Conservation (phyloP, 2,888 invertebrate genomes). For the Nemotelus pantherinus region DNA sequence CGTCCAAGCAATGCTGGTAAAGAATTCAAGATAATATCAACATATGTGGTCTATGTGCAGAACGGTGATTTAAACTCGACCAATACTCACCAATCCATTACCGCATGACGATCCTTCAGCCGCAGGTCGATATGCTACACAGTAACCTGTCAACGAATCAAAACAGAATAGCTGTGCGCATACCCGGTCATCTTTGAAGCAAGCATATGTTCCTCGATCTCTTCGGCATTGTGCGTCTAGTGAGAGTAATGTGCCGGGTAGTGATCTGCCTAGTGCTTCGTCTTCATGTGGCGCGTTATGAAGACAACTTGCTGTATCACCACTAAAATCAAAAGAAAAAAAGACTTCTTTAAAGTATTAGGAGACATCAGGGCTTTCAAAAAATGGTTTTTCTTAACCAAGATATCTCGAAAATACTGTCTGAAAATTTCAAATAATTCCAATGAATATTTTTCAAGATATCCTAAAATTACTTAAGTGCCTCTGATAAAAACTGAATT, state of each 20-base stretch:
- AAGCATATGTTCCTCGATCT: constrained; percentile 88
- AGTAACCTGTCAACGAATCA: constrained; percentile 93
- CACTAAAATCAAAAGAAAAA: constrained; percentile 69
- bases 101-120: constrained; percentile 95
- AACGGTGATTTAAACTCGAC: background rate
- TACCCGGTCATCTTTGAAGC: constrained; percentile 90
- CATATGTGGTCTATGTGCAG: background rate
- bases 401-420: too few species aligned
- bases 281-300: constrained; percentile 95
- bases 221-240: constrained; percentile 93
- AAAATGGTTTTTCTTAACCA: background rate
- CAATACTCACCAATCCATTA: constrained; percentile 81
- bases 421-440: too few species aligned
- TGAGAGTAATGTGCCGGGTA: constrained; percentile 88
- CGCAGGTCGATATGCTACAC: constrained; percentile 93
- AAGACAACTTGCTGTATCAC: constrained; percentile 92
- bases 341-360: background rate
- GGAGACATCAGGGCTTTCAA: background rate
- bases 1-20: constrained; percentile 88
- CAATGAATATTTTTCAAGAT: too few species aligned
- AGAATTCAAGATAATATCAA: background rate
- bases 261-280: constrained; percentile 85
- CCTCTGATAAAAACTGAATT: too few species aligned
- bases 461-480: too few species aligned
- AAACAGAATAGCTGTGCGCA: constrained; percentile 96